Evolutionary conservation across 2,113 vertebrate genomes (phyloP), one percentile per base, ranked within the genome.

Genomic region (Paralichthys olivaceus): DNA sequence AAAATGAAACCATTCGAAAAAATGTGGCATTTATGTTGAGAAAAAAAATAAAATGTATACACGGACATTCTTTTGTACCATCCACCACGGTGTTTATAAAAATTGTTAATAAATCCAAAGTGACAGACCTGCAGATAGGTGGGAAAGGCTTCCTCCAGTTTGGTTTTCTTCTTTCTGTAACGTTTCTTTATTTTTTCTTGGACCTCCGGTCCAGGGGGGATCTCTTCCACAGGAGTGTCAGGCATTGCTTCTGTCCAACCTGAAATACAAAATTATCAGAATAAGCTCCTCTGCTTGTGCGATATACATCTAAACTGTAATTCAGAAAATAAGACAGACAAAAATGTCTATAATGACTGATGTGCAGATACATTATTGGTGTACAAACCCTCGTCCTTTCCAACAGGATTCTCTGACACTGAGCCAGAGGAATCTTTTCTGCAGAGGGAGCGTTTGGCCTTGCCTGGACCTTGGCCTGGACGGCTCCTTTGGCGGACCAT

Each of bases 401-500:
- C 91, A 45, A 92, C 86, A 17, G 95, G 87, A 54, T 95, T 96
- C 81, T 99, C 97, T 51, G 96, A 96, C 64, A 97, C 87, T 0
- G 97, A 99, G 54, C 97, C 97, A 56, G 96, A 96, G 25, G 97
- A 98, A 87, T 98, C 97, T 82, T 99, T 99, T 80, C 97, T 96
- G 77, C 95, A 95, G 68, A 98, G 93, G 59, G 92, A 90, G 71
- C 96, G 94, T 86, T 97, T 99, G 54, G 95, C 92, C 91, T 98
- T 99, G 43, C 96, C 95, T 82, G 96, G 97, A 58, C 96, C 96
- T 88, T 97, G 97, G 19, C 96, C 98, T 0, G 95, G 96, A 80
- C 97, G 96, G 89, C 96, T 99, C 84, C 98, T 95, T 89, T 99
- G 98, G 61, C 98, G 96, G 32, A 99, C 98, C 98, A 99, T 99